Percentiles rank a stretch among this genome's conserved stretches.
phyloP scores from a whole-genome alignment of 2,797 vertebrate genomes.

The Gymnocypris eckloni region DNA sequence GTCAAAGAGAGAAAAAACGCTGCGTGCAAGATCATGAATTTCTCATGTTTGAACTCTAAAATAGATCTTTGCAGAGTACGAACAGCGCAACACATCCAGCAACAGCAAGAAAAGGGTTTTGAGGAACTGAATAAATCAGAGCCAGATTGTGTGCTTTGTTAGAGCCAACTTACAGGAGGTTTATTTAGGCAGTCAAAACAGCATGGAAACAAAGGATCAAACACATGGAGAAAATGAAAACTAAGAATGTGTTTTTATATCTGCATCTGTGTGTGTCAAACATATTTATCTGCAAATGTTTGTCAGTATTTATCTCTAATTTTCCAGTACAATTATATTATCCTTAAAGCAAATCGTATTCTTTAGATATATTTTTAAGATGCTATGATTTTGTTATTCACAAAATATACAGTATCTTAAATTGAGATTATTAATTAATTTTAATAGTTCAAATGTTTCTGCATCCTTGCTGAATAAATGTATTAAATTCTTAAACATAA shows the following conservation, averaged over 20 bases:
- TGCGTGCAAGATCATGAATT: conserved; percentile 48
- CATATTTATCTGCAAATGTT: not conserved
- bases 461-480: not conserved
- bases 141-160: conserved; percentile 19
- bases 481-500: not conserved
- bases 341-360: not conserved
- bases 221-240: not conserved
- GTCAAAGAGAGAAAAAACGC: conserved; percentile 14
- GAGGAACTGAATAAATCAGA: conserved; percentile 50
- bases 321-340: not conserved
- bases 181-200: conserved; percentile 34
- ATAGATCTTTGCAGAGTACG: conserved; percentile 42
- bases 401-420: not conserved
- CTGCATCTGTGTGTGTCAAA: not conserved
- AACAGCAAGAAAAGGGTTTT: conserved; percentile 20
- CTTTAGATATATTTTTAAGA: not conserved
- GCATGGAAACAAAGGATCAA: conserved; percentile 34
- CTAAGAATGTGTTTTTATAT: not conserved
- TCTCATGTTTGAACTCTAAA: conserved; percentile 56
- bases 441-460: not conserved
- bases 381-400: not conserved
- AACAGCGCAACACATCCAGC: conserved; percentile 33
- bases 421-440: not conserved
- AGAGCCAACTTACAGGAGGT: conserved; percentile 21
- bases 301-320: not conserved